Conservation (phyloP, 2,113 vertebrate genomes). For the Hymenochirus boettgeri region DNA sequence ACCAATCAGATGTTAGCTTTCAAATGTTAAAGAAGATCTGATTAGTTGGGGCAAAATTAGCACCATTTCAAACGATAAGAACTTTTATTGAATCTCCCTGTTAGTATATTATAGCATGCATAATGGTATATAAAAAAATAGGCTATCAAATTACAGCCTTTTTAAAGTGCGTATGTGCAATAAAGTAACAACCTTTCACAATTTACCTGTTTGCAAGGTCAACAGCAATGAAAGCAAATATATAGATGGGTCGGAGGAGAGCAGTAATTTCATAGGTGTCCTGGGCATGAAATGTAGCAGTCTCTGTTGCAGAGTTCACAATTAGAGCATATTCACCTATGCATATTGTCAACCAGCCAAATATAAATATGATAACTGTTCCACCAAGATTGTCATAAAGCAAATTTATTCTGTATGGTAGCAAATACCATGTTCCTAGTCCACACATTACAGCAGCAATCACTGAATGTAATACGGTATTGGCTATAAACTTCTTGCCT, state of each 20-base stretch:
- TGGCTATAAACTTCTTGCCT: slow-evolving; percentile 84
- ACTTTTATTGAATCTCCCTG: too few species aligned
- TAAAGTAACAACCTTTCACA: too few species aligned
- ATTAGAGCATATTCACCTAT: slow-evolving; percentile 91
- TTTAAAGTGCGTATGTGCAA: too few species aligned
- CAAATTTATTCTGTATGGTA: slow-evolving; percentile 76
- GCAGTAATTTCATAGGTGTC: slow-evolving; percentile 92
- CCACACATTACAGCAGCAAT: slow-evolving; percentile 84
- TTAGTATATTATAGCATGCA: too few species aligned
- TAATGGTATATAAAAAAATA: too few species aligned
- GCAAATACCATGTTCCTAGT: slow-evolving; percentile 90
- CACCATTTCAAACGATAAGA: too few species aligned
- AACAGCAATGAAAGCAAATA: slow-evolving; percentile 84
- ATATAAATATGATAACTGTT: slow-evolving; percentile 74
- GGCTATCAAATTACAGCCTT: too few species aligned
- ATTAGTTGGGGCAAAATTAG: too few species aligned
- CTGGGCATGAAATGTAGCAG: slow-evolving; percentile 89
- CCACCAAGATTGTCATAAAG: slow-evolving; percentile 75
- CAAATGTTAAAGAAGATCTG: too few species aligned
- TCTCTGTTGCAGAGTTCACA: slow-evolving; percentile 88
- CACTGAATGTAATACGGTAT: slow-evolving; percentile 78
- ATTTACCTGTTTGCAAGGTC: slow-evolving; percentile 87
- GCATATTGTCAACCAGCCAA: slow-evolving; percentile 91
- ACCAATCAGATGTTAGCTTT: too few species aligned
- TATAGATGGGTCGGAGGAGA: slow-evolving; percentile 88